Evolutionary conservation across 2,113 vertebrate species (phyloP).

Genomic region (Andinoacara biseriatus): DNA sequence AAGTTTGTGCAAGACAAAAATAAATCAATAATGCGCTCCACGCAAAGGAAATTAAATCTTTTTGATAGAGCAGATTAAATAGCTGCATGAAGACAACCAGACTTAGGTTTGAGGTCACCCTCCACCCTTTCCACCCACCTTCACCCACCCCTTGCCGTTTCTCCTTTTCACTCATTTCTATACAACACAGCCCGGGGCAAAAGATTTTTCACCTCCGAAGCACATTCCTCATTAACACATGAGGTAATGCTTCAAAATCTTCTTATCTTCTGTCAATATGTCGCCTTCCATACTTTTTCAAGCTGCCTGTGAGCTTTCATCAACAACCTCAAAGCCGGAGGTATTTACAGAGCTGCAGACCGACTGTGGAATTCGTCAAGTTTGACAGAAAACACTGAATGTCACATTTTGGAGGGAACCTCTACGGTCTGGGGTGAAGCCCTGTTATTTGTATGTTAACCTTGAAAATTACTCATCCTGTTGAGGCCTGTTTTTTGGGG

Average conservation of each 20-base stretch:
- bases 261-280: constrained; percentile 6
- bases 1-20: not conserved
- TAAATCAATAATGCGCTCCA: not conserved
- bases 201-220: constrained; percentile 46
- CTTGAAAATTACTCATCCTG: constrained; percentile 36
- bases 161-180: constrained; percentile 14
- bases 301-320: not conserved
- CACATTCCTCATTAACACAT: constrained; percentile 68
- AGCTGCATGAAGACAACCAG: not conserved
- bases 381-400: constrained; percentile 45
- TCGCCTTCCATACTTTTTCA: not conserved
- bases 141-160: not conserved
- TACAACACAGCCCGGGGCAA: constrained; percentile 37
- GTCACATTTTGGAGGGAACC: constrained; percentile 25
- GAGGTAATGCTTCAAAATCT: constrained; percentile 67
- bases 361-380: constrained; percentile 44
- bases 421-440: constrained; percentile 37
- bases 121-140: not conserved
- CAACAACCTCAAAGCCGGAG: not conserved
- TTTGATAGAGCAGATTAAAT: not conserved
- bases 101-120: not conserved
- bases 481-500: constrained; percentile 38
- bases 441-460: constrained; percentile 45
- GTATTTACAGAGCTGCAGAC: constrained; percentile 7
- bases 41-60: not conserved